Base-by-base conservation (phyloP, 2,888 invertebrate species). In the Hofmannophila pseudospretella region DNA sequence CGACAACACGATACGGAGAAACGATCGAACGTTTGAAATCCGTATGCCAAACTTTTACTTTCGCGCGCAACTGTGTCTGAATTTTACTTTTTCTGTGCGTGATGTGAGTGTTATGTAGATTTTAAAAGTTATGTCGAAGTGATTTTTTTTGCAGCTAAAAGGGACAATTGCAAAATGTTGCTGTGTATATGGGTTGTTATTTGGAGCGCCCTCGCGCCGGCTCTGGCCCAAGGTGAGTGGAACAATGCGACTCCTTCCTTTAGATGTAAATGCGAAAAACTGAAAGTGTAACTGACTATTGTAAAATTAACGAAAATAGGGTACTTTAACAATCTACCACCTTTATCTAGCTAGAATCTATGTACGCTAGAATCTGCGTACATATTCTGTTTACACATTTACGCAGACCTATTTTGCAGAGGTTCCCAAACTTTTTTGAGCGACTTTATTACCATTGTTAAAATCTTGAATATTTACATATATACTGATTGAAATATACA, bases 141-240 rank as follows among this genome's bases (percentile, higher is more conserved):
- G 75, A 69, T 48, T 54, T 47, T 41, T 45, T 45, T 22, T 32
- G 2, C 9, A 9, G 7, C 20, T 11, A 12, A 49, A 46, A 56
- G 49, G 56, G 59, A 70, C 67, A 63, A 58, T 71, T 67, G 56
- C 74, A 76, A 73, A 68, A 84, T 82, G 81, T 71, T 80, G 61
- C 58, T 80, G 61, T 70, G 73, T 67, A 56, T 73, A 58, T 66
- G 65, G 54, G 58, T 77, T 67, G 64, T 81, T 68, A 70, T 82
- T 67, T 85, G 81, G 84, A 78, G 79, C 74, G 71, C 64, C 59
- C 66, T 76, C 66, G 68, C 60, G 54, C 74, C 76, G 71, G 75
- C 71, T 63, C 50, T 65, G 48, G 66, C 75, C 58, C 82, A 85
- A 85, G 84, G 84, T 85, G 67, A 85, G 84, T 78, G 52, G 59